Base-by-base conservation (phyloP, 1,140 invertebrate species). In the Coenobita brevimanus region DNA sequence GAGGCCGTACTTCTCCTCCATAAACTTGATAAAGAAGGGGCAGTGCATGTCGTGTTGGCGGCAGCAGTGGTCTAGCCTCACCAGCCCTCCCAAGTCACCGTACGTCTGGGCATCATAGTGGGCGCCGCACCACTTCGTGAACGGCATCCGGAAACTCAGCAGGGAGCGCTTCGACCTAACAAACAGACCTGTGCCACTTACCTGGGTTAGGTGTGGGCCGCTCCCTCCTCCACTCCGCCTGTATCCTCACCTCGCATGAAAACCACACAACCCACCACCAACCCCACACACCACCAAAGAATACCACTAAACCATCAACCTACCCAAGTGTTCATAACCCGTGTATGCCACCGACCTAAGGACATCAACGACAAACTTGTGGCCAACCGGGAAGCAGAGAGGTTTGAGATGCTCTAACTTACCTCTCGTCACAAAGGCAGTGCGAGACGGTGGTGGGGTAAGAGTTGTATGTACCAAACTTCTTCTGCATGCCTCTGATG, bases 41-140 rank as follows among this genome's bases (percentile, higher is more conserved):
- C 97, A 98, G 21, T 94, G 93, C 1, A 95, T 93, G 92, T 98
- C 97, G 92, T 98, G 97, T 88, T 94, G 94, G 4, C 97, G 92
- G 92, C 97, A 98, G 92, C 97, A 98, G 64, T 95, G 93, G 91
- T 98, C 97, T 0, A 96, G 96, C 6, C 94, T 93, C 0, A 94
- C 94, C 91, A 96, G 96, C 27, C 95, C 95, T 0, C 97, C 97
- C 4, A 98, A 93, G 91, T 97, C 94, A 1, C 95, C 94, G 91
- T 96, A 96, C 90, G 95, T 94, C 15, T 94, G 94, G 0, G 96
- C 96, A 0, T 94, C 94, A 91, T 95, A 95, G 10, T 97, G 97
- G 88, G 95, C 95, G 2, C 97, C 97, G 92, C 97, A 98, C 97
- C 97, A 97, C 91, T 96, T 95, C 0, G 97, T 98, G 0, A 96